Conservation (phyloP, 1,140 invertebrate species). For the Leptinotarsa undecemlineata region DNA sequence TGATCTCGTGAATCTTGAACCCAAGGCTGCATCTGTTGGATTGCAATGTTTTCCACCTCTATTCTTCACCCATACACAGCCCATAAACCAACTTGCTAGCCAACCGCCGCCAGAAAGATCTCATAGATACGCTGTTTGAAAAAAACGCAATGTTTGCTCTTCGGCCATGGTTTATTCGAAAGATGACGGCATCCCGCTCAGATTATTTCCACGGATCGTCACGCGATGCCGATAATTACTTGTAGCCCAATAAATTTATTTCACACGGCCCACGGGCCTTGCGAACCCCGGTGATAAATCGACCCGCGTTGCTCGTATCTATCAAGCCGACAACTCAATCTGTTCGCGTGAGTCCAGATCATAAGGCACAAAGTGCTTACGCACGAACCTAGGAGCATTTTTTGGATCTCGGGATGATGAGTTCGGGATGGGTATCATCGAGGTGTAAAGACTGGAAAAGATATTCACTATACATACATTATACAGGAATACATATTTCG, state of each 20-base stretch:
- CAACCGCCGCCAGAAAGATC: not conserved
- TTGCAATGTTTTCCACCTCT: too few species aligned
- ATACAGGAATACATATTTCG: too few species aligned
- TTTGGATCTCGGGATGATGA: not conserved
- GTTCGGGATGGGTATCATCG: not conserved
- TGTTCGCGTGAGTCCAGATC: not conserved
- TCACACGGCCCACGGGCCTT: not conserved
- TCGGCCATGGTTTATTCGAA: not conserved
- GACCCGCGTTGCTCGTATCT: not conserved
- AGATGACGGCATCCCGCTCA: not conserved
- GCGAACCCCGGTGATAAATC: constrained; percentile 2
- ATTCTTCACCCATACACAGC: too few species aligned
- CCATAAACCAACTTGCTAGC: not conserved
- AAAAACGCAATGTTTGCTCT: not conserved
- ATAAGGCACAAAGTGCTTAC: not conserved
- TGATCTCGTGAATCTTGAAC: too few species aligned
- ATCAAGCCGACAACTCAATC: constrained; percentile 7
- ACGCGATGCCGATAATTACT: constrained; percentile 5
- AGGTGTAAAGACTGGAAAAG: not conserved
- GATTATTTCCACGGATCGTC: not conserved
- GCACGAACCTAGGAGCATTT: not conserved
- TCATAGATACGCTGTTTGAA: not conserved
- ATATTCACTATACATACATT: too few species aligned
- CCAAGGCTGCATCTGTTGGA: too few species aligned
- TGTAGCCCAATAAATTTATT: not conserved